phyloP scores from a whole-genome alignment of 2,113 vertebrate species.

The Catagonus wagneri region DNA sequence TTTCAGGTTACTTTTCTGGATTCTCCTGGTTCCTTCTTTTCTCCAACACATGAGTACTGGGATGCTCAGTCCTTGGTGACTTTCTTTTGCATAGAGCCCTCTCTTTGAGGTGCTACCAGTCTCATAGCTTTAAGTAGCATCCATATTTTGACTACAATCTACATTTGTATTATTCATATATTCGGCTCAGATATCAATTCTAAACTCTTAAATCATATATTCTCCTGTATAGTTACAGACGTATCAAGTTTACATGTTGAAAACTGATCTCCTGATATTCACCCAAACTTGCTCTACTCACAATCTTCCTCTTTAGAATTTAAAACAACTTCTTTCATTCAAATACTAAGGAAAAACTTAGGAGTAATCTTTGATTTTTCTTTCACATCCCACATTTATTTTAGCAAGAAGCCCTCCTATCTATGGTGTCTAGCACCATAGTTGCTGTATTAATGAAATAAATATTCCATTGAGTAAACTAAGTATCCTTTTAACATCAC shows the following conservation, averaged over 20 bases:
- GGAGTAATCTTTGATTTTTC: background rate
- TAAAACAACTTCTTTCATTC: background rate
- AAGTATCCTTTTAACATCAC: background rate
- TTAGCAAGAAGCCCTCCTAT: background rate
- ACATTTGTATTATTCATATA: background rate
- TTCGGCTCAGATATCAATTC: background rate
- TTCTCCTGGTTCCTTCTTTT: background rate
- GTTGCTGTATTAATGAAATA: background rate
- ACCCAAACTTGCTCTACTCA: background rate
- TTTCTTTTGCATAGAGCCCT: background rate
- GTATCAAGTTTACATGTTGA: background rate
- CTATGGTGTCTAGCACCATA: background rate
- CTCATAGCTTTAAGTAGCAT: background rate
- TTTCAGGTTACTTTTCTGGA: background rate
- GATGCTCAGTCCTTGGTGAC: background rate
- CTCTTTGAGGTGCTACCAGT: background rate
- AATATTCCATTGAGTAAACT: background rate
- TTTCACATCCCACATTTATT: background rate
- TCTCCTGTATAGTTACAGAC: background rate
- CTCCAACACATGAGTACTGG: background rate
- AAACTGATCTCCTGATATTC: background rate
- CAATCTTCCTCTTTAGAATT: background rate
- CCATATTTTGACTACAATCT: background rate
- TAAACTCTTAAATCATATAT: background rate
- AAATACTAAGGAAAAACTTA: background rate